Evolutionary conservation across 1,140 invertebrate species (phyloP), one percentile per base, ranked within the genome.

Genomic region (Nylanderia fulva): DNA sequence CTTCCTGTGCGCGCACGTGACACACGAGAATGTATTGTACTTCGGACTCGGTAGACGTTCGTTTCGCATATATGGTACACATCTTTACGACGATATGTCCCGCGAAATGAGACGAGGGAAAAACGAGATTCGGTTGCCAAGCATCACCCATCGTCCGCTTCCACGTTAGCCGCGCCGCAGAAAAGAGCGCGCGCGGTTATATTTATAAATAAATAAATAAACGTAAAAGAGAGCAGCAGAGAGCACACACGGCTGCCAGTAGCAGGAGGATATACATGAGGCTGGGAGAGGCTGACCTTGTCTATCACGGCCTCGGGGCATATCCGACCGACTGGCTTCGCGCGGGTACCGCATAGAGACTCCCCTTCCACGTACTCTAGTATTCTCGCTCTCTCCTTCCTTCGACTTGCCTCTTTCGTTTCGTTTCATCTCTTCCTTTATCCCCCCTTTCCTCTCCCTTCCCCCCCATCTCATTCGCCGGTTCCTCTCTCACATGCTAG

Each of bases 291-390:
- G 94, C 94, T 95, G 92, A 94, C 95, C 93, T 95, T 95, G 93
- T 95, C 95, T 93, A 95, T 95, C 92, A 95, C 93, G 91, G 92
- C 92, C 94, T 93, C 92, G 90, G 91, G 94, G 92, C 91, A 93
- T 93, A 92, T 93, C 93, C 92, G 93, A 93, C 93, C 93, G 94
- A 93, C 94, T 94, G 91, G 93, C 93, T 93, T 92, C 92, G 29
- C 29, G 29, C 29, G 91, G 94, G 91, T 94, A 93, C 93, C 92
- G 91, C 92, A 93, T 93, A 93, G 90, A 93, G 90, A 92, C 91
- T 48, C 3, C 83, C 76, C 60, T 68, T 86, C 63, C 63, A 74
- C 84, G 29, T 84, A 80, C 77, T 72, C 61, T 84, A 76, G 64
- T 77, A 79, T 72, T 42, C 72, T 82, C 58, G 80, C 69, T 84